Evolutionary conservation across 2,797 vertebrate species (phyloP).

Genomic region (Hirundo rustica): DNA sequence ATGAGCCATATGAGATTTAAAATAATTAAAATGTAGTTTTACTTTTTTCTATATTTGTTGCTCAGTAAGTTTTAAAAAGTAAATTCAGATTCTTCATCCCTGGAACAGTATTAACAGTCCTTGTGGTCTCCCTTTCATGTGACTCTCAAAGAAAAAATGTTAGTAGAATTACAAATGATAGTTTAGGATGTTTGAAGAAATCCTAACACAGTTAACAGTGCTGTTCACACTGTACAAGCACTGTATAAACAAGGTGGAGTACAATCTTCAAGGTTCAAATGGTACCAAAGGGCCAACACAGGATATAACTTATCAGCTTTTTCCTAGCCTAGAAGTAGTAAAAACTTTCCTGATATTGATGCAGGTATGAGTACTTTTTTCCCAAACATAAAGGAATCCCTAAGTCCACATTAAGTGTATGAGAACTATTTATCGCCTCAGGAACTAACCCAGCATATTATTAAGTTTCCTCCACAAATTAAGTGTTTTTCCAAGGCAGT

Average conservation of each 20-base stretch:
- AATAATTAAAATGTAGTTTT: background rate
- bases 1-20: background rate
- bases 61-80: background rate
- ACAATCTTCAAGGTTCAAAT: background rate
- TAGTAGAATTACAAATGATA: background rate
- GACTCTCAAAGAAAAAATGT: background rate
- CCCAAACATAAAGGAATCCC: background rate
- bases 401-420: background rate
- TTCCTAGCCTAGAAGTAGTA: background rate
- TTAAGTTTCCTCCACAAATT: background rate
- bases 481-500: background rate
- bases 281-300: background rate
- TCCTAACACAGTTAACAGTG: background rate
- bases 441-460: background rate
- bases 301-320: background rate
- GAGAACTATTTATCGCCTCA: background rate
- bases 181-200: background rate
- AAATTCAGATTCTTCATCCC: background rate
- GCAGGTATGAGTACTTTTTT: background rate
- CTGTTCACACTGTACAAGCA: background rate
- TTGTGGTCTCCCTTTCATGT: background rate
- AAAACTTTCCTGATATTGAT: background rate
- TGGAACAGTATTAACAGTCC: background rate
- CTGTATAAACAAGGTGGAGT: background rate
- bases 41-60: background rate